A percentile compares a stretch with the other conserved stretches of the same genome.
Conservation (phyloP, 2,888 invertebrate genomes). For the Xestia xanthographa region DNA sequence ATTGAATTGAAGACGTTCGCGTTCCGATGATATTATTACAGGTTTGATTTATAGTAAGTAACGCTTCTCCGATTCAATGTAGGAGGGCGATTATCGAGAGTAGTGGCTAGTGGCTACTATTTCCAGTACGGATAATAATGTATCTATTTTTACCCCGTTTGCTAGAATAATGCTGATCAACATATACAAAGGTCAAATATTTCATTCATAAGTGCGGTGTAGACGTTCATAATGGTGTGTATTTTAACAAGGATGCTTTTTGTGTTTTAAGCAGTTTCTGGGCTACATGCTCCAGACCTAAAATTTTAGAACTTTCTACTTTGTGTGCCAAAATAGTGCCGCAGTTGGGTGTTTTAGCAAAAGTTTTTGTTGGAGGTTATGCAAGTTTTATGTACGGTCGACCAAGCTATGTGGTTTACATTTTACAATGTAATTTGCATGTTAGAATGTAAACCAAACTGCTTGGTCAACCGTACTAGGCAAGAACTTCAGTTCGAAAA, state of each 20-base stretch:
- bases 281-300: conserved; percentile 3
- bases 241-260: conserved; percentile 27
- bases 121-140: conserved; percentile 79
- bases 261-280: neutral
- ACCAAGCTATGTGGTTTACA: too few relatives aligned
- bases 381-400: conserved; percentile 3
- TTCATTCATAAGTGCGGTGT: conserved; percentile 63
- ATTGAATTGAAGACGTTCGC: conserved; percentile 72
- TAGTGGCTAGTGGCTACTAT: conserved; percentile 77
- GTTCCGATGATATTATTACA: conserved; percentile 85
- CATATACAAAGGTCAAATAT: conserved; percentile 67
- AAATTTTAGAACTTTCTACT: conserved; percentile 19
- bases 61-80: conserved; percentile 81
- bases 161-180: conserved; percentile 66
- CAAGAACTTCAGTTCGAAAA: neutral
- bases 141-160: conserved; percentile 76
- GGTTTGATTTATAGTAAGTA: conserved; percentile 84
- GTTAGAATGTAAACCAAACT: too few relatives aligned
- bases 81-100: conserved; percentile 83
- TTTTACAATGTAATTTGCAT: too few relatives aligned
- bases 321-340: conserved; percentile 12
- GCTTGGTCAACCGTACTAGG: too few relatives aligned
- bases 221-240: conserved; percentile 43
- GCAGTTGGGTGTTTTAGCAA: neutral
- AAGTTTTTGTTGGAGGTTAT: neutral